A percentile compares a stretch with the other conserved stretches of the same genome.
phyloP scores from a whole-genome alignment of 2,113 vertebrate species.

The Pluvialis apricaria region DNA sequence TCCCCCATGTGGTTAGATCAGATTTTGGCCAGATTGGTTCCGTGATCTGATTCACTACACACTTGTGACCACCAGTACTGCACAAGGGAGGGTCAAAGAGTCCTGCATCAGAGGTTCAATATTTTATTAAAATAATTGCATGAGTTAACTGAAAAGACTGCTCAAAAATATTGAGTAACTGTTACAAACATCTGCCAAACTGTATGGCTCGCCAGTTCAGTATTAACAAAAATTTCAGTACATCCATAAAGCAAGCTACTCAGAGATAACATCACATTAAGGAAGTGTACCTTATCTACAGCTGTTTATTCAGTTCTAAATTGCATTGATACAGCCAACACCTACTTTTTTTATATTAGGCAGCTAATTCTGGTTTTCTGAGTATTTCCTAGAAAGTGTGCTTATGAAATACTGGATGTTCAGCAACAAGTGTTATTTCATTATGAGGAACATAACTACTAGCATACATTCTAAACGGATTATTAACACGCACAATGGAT shows the following conservation, averaged over 20 bases:
- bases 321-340: background rate
- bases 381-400: background rate
- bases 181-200: background rate
- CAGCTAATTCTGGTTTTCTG: background rate
- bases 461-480: background rate
- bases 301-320: background rate
- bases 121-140: background rate
- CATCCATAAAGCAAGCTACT: background rate
- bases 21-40: background rate
- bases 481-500: background rate
- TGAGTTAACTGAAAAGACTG: background rate
- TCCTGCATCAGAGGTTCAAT: background rate
- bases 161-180: background rate
- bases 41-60: background rate
- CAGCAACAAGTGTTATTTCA: background rate
- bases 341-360: background rate
- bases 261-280: background rate
- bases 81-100: background rate
- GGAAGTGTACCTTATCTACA: background rate
- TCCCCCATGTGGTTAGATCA: background rate
- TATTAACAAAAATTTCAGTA: background rate
- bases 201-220: background rate
- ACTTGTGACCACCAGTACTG: background rate
- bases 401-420: background rate
- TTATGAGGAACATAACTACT: background rate